Evolutionary conservation across 2,797 vertebrate genomes (phyloP), one percentile per base, ranked within the genome.

Genomic region (Pangasius djambal): DNA sequence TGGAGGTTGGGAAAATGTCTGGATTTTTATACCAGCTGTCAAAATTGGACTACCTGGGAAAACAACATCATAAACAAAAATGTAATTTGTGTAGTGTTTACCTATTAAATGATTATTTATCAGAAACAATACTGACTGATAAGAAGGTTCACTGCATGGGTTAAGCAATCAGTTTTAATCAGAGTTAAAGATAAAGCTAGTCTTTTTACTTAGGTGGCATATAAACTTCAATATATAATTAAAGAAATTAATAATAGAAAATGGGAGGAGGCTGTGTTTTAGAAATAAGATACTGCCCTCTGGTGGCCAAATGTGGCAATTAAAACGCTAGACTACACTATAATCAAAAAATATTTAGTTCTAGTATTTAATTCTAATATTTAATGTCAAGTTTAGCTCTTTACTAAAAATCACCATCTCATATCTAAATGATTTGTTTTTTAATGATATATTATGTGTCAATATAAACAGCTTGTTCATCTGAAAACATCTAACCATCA

Each of bases 201-300:
- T 31, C 5, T 50, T 10, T 67, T 65, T 22, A 16, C 4, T n/a
- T 44, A n/a, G 8, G 57, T 15, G 22, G 20, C 55, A 28, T 40
- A 4, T 28, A 61, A 28, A 40, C 18, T 31, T 50, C 12, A 50
- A 13, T 15, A 2, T 48, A 10, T 75, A 50, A 48, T 75, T 48
- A 6, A 75, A 12, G 1, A 12, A 22, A 48, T 28, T 25, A 44
- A 48, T 25, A 20, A 55, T 52, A 18, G 9, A 44, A 52, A 25
- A 37, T 59, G 15, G 16, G 20, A 1, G 3, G 6, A 13, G 12
- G 12, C n/a, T 15, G 28, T 52, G 4, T 18, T 84, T 59, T 75
- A 28, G 52, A 59, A 28, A 40, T 61, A 16, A 63, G 31, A 16
- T 86, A 77, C 63, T 81, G 85, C 86, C 91, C 61, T 88, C 92